These are phyloP conservation scores for Triops longicaudatus DNA, from an alignment of 1,140 invertebrate genomes.

Conservation along the genomic window DNA sequence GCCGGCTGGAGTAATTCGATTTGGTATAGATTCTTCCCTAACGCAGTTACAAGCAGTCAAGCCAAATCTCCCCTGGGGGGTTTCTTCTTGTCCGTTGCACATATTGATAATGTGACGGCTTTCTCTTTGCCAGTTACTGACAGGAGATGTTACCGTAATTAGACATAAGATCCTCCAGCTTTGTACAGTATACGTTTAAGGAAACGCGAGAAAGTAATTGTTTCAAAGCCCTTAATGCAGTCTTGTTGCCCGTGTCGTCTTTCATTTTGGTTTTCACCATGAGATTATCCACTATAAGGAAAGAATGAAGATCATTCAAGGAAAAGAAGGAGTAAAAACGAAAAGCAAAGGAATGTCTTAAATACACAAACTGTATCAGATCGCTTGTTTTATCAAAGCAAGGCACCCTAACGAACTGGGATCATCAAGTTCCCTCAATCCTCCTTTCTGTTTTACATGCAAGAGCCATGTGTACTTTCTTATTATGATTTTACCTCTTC, in stretches of 20 bases:
- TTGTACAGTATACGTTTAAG: too few species aligned
- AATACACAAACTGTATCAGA: neutral
- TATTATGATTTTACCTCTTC: neutral
- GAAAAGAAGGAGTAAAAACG: too few species aligned
- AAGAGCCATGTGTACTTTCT: neutral
- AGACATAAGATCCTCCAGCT: too few species aligned
- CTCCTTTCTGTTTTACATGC: neutral
- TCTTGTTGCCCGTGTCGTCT: too few species aligned
- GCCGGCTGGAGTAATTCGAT: neutral
- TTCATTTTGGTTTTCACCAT: too few species aligned
- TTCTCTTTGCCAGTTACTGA: neutral
- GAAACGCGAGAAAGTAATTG: too few species aligned
- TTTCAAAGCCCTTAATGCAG: too few species aligned
- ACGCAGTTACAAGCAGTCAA: neutral
- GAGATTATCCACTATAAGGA: too few species aligned
- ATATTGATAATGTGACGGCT: neutral
- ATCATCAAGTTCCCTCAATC: neutral
- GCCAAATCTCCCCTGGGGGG: neutral
- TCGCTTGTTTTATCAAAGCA: neutral
- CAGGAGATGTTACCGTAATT: too few species aligned
- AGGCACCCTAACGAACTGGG: neutral
- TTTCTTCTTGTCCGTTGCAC: neutral
- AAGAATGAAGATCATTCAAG: too few species aligned
- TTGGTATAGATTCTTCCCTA: neutral
- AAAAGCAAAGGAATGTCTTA: neutral